A percentile compares a stretch with the other conserved stretches of the same genome.
phyloP scores from a whole-genome alignment of 2,797 vertebrate genomes.

The Artibeus lituratus region DNA sequence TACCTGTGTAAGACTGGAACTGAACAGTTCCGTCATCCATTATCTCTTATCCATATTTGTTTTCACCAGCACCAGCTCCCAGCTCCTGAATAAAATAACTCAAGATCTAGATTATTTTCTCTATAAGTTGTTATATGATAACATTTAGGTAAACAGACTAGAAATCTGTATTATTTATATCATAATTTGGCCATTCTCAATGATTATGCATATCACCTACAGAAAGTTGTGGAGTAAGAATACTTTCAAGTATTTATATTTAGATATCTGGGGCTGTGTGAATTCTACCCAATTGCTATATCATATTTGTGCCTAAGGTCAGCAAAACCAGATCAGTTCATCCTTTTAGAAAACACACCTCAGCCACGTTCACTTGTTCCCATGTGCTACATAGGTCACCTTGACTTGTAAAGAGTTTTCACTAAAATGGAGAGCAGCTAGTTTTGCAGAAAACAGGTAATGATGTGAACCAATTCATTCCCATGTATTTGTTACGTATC shows the following conservation, averaged over 20 bases:
- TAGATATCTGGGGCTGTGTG: neutral
- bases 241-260: neutral
- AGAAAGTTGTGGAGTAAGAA: neutral
- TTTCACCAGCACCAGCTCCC: too few species aligned
- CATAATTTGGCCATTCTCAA: neutral
- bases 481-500: slow-evolving; percentile 4
- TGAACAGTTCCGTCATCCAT: neutral
- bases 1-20: neutral
- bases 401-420: slow-evolving; percentile 22
- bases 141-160: neutral
- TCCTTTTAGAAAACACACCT: neutral
- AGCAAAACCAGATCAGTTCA: neutral
- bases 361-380: neutral
- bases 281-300: neutral
- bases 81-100: neutral
- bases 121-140: neutral
- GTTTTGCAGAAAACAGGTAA: slow-evolving; percentile 1
- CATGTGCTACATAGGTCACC: neutral
- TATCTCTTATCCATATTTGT: neutral
- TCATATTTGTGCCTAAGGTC: neutral
- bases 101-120: neutral
- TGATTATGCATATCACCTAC: neutral
- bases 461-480: slow-evolving; percentile 29
- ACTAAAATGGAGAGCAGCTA: slow-evolving; percentile 18
- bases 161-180: neutral